phyloP scores from a whole-genome alignment of 2,888 invertebrate genomes.

The Phaonia tiefii region DNA sequence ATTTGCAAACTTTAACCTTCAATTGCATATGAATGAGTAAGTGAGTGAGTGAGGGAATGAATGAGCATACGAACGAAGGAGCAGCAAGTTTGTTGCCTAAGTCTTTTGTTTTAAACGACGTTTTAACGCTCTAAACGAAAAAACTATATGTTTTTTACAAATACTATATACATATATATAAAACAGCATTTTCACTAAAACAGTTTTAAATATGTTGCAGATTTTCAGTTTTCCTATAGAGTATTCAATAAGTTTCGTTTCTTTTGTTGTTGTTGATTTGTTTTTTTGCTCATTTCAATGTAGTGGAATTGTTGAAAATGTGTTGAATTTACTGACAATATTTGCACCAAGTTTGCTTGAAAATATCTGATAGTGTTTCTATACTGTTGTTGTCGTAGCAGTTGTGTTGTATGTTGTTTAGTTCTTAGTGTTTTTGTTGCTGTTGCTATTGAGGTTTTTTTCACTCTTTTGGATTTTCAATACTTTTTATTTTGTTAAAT shows the following conservation, averaged over 20 bases:
- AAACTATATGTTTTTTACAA: background rate
- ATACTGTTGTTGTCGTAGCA: conserved; percentile 54
- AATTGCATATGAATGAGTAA: conserved; percentile 50
- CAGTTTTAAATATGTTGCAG: conserved; percentile 6
- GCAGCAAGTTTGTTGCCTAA: conserved; percentile 24
- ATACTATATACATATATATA: background rate
- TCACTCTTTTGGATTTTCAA: background rate
- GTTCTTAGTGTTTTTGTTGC: conserved; percentile 54
- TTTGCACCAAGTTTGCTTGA: conserved; percentile 64
- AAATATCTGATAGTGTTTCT: conserved; percentile 68
- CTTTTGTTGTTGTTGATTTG: conserved; percentile 23
- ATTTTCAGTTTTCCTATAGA: background rate
- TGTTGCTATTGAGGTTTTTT: conserved; percentile 49
- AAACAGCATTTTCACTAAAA: conserved; percentile 14
- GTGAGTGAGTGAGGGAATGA: background rate
- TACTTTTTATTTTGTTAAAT: conserved; percentile 53
- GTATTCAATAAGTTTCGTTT: background rate
- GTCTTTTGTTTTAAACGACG: conserved; percentile 25
- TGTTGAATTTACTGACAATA: conserved; percentile 68
- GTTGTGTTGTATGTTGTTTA: conserved; percentile 11
- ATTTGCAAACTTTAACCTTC: conserved; percentile 62
- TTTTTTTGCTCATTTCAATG: background rate
- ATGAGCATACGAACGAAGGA: background rate
- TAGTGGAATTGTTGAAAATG: conserved; percentile 59
- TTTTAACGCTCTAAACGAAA: background rate